phyloP scores from a whole-genome alignment of 1,140 invertebrate species.

The Drosophila neocordata region DNA sequence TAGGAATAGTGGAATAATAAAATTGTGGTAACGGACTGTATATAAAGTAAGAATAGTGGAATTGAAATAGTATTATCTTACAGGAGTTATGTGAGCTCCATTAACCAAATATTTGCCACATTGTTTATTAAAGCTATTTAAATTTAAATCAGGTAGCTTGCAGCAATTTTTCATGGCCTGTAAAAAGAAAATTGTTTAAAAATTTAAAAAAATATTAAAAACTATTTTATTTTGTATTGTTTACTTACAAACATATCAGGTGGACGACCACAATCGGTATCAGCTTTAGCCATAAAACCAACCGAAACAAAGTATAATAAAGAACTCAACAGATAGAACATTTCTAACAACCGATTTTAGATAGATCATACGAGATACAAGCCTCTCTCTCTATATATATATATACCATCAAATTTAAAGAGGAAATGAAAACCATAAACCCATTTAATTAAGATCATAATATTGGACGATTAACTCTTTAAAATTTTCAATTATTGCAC shows the following conservation, averaged over 20 bases:
- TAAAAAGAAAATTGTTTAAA: not conserved
- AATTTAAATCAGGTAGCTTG: conserved; percentile 22
- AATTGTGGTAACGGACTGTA: too few relatives aligned
- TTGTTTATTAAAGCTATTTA: conserved; percentile 25
- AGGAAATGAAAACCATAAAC: not conserved
- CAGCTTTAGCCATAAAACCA: not conserved
- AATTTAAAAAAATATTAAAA: not conserved
- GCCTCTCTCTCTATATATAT: not conserved
- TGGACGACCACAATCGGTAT: not conserved
- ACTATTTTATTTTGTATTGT: not conserved
- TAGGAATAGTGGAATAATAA: not conserved
- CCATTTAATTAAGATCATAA: not conserved
- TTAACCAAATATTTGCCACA: conserved; percentile 38
- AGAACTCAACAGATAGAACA: not conserved
- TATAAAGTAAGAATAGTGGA: not conserved
- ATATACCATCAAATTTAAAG: not conserved
- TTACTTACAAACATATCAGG: conserved; percentile 1
- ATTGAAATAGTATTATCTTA: conserved; percentile 29
- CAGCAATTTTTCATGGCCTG: conserved; percentile 43
- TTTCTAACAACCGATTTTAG: not conserved
- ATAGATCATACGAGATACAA: not conserved
- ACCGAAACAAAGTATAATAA: not conserved
- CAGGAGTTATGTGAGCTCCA: conserved; percentile 25
- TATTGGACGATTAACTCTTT: not conserved
- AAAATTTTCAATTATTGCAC: not conserved